A percentile compares a stretch with the other conserved stretches of the same genome.
These are phyloP conservation scores for Aulostomus chinensis DNA, from an alignment of 2,797 vertebrate genomes.

Conservation along the genomic window DNA sequence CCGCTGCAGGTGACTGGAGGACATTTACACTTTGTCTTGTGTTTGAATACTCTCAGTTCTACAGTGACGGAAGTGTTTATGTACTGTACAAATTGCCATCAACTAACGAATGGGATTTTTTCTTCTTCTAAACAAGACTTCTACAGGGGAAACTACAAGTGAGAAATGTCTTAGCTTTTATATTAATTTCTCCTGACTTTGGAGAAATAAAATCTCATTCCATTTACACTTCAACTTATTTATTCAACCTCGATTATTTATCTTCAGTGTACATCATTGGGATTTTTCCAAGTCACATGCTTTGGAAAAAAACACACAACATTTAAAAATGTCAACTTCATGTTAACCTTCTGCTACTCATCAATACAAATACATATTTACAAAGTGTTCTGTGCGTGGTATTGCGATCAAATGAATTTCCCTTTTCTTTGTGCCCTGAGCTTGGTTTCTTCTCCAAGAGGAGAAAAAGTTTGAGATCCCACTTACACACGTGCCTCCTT, in stretches of 20 bases:
- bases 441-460: background rate
- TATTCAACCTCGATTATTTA: conserved; percentile 32
- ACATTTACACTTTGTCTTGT: too few species aligned
- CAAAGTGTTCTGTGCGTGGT: conserved; percentile 6
- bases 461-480: too few species aligned
- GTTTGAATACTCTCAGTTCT: too few species aligned
- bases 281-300: background rate
- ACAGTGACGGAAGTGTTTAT: too few species aligned
- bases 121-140: too few species aligned
- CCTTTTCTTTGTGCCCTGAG: background rate
- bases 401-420: background rate
- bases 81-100: too few species aligned
- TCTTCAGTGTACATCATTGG: conserved; percentile 8
- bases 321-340: background rate
- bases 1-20: too few species aligned
- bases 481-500: too few species aligned
- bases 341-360: too few species aligned
- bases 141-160: too few species aligned
- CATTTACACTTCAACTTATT: conserved; percentile 24
- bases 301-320: background rate
- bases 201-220: conserved; percentile 63
- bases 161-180: background rate
- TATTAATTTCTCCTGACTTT: background rate
- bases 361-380: too few species aligned
- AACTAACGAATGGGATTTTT: too few species aligned